Conservation (phyloP, 2,888 invertebrate genomes). For the Saturnia pavonia region DNA sequence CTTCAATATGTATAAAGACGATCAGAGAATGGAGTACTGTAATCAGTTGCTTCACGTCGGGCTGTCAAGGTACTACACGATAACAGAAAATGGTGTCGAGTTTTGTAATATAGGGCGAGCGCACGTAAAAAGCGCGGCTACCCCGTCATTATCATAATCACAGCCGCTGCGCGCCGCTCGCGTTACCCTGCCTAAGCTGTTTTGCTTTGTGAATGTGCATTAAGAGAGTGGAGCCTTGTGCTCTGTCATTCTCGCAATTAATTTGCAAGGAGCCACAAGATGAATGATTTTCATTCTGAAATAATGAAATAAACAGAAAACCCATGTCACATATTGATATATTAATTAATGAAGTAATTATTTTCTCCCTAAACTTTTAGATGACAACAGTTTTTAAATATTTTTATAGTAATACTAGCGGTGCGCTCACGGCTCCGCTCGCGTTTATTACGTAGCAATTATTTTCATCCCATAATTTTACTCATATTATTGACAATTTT, state of each 20-base stretch:
- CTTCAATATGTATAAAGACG: conserved; percentile 63
- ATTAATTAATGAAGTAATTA: conserved; percentile 84
- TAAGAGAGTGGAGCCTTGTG: conserved; percentile 74
- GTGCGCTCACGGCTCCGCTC: no score
- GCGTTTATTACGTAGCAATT: no score
- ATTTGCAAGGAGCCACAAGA: conserved; percentile 68
- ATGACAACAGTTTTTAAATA: no score
- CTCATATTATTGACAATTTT: no score
- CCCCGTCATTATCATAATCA: conserved; percentile 81
- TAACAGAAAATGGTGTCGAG: conserved; percentile 70
- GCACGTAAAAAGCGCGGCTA: conserved; percentile 76
- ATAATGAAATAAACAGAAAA: neutral
- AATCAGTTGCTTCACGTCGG: conserved; percentile 38
- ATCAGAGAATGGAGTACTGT: conserved; percentile 51
- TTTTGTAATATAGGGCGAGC: conserved; percentile 69
- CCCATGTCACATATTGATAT: neutral
- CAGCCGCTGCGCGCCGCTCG: conserved; percentile 68
- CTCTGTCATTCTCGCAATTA: conserved; percentile 77
- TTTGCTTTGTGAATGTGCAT: conserved; percentile 78
- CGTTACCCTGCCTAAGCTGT: conserved; percentile 71
- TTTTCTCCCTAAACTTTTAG: no score
- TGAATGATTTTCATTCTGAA: conserved; percentile 53
- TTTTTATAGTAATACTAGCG: no score
- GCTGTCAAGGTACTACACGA: conserved; percentile 46
- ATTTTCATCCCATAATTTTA: no score